These are phyloP conservation scores for Gila robusta DNA, from an alignment of 2,797 vertebrate species.

Conservation along the genomic window DNA sequence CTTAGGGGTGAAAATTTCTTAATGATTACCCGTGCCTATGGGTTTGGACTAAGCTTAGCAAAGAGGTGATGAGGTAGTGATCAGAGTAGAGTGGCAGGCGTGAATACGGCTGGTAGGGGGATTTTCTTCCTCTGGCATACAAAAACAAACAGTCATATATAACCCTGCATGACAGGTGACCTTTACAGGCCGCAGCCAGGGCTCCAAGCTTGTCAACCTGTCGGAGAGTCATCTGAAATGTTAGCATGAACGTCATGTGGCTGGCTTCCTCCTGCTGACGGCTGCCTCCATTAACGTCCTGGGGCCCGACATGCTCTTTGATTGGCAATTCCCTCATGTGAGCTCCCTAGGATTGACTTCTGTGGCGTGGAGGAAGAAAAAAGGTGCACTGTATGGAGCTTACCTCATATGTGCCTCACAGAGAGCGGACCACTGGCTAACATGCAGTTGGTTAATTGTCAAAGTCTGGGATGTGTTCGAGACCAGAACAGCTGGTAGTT, in stretches of 20 bases:
- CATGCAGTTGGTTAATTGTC: slow-evolving; percentile 57
- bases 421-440: slow-evolving; percentile 10
- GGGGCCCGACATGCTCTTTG: slow-evolving; percentile 60
- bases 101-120: slow-evolving; percentile 25
- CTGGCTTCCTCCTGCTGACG: slow-evolving; percentile 40
- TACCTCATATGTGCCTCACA: slow-evolving; percentile 42
- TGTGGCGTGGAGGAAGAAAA: slow-evolving; percentile 48
- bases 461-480: slow-evolving; percentile 48
- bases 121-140: slow-evolving; percentile 50
- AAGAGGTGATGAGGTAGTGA: slow-evolving; percentile 55
- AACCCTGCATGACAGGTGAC: slow-evolving; percentile 65
- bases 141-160: slow-evolving; percentile 58
- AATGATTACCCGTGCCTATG: slow-evolving; percentile 34
- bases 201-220: slow-evolving; percentile 57
- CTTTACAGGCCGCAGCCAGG: slow-evolving; percentile 55
- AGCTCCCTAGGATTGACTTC: slow-evolving; percentile 37
- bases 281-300: slow-evolving; percentile 52
- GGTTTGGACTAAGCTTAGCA: slow-evolving; percentile 35
- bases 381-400: slow-evolving; percentile 31
- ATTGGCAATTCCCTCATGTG: slow-evolving; percentile 66
- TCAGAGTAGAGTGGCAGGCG: slow-evolving; percentile 15
- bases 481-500: slow-evolving; percentile 19
- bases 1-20: slow-evolving; percentile 42
- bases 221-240: slow-evolving; percentile 55
- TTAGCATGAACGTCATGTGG: slow-evolving; percentile 46